Conservation (phyloP, 2,888 invertebrate genomes). For the Papilio gigon region DNA sequence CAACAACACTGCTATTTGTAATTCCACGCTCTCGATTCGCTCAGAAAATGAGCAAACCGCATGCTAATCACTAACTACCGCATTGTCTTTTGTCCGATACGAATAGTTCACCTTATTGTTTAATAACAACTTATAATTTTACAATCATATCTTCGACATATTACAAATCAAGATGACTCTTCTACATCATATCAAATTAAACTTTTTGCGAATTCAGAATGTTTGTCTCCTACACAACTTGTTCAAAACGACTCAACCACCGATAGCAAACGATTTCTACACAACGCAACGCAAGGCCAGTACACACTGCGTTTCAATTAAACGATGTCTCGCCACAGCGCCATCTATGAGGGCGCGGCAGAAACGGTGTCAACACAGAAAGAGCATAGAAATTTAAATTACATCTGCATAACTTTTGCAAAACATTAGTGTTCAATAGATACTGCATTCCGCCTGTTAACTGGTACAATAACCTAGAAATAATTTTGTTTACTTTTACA, state of each 20-base stretch:
- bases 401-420: not conserved
- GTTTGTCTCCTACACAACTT: too few relatives aligned
- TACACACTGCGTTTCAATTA: too few relatives aligned
- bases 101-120: not conserved
- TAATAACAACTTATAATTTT: not conserved
- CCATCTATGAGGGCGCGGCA: too few relatives aligned
- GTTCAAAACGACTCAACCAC: too few relatives aligned
- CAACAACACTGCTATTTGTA: slow-evolving; percentile 23
- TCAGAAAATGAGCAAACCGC: slow-evolving; percentile 26
- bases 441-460: not conserved
- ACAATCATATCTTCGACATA: not conserved
- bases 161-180: not conserved
- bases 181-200: not conserved
- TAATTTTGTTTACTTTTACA: slow-evolving; percentile 5
- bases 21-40: slow-evolving; percentile 38
- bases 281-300: too few relatives aligned
- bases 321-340: too few relatives aligned
- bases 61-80: slow-evolving; percentile 27
- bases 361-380: too few relatives aligned
- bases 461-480: not conserved
- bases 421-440: too few relatives aligned
- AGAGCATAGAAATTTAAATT: not conserved
- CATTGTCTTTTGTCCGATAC: slow-evolving; percentile 18
- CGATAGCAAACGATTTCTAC: too few relatives aligned
- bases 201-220: too few relatives aligned